A percentile compares a stretch with the other conserved stretches of the same genome.
phyloP scores from a whole-genome alignment of 2,113 vertebrate species.

The Cnemophilus loriae region DNA sequence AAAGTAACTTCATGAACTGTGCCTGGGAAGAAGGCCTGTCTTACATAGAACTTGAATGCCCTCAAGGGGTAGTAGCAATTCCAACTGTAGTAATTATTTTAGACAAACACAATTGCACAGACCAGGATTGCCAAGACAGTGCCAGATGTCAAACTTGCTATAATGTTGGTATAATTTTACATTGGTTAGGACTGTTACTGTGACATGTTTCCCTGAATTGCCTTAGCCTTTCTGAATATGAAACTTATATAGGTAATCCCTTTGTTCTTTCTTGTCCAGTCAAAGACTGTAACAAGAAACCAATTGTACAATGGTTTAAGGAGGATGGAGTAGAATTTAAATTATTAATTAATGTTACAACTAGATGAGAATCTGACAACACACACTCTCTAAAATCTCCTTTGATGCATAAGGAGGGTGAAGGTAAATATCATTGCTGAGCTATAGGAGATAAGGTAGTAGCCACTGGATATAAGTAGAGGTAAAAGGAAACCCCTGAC shows the following conservation, averaged over 20 bases:
- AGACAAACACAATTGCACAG: not conserved
- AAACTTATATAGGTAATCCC: not conserved
- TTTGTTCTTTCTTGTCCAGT: not conserved
- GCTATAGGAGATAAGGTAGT: not conserved
- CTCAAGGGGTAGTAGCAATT: not conserved
- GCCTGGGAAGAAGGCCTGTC: not conserved
- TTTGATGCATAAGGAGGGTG: not conserved
- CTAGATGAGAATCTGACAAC: not conserved
- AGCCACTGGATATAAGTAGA: not conserved
- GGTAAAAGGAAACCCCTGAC: not conserved
- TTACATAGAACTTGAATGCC: not conserved
- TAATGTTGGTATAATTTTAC: not conserved
- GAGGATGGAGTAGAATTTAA: not conserved
- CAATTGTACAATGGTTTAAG: not conserved
- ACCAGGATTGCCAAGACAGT: not conserved
- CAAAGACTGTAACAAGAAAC: not conserved
- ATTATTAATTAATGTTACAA: not conserved
- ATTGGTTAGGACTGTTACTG: not conserved
- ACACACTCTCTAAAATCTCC: not conserved
- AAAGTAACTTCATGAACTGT: not conserved
- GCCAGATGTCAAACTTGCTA: not conserved
- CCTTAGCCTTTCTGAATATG: not conserved
- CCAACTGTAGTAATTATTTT: not conserved
- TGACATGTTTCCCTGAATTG: not conserved
- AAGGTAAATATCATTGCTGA: not conserved